Base-by-base conservation (phyloP, 2,888 invertebrate genomes). In the Scaptomyza tumidula region DNA sequence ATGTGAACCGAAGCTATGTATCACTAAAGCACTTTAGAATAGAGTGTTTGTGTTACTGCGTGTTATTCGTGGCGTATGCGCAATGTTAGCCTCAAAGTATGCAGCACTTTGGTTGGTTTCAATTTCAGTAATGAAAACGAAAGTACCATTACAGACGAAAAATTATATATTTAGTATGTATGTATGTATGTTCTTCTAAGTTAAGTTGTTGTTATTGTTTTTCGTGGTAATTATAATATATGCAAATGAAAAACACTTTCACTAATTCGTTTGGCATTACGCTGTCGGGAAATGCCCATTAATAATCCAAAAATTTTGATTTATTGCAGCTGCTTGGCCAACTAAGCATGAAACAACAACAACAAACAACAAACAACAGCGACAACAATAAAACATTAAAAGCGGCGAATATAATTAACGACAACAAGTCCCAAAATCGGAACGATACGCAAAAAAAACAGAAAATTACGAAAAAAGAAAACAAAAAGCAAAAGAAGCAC, bases 61-160 rank as follows among this genome's bases (percentile, higher is more conserved):
- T 60, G 59, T 44, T 54, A 60, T n/a, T 24, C 46, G 58, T 64
- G 68, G 62, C 80, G 88, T 80, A 85, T 89, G 65, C 80, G 88
- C 71, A 89, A 78, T 80, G 33, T 24, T 29, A 52, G 68, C 78
- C 84, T 62, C 41, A 41, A 88, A 89, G 89, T 89, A 89, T 75
- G 89, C 85, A 73, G 31, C 78, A 65, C 48, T 56, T 66, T 81
- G 64, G 72, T 75, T 70, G 54, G 52, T 33, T 70, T 72, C 57
- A 65, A 88, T 69, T 86, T 66, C 11, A 50, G 53, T 88, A 77
- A 86, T 73, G 74, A 86, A 80, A 56, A 75, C 39, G 52, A 69
- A 67, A 68, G 52, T 49, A 29, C 27, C 52, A 35, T 55, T 45
- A 64, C 16, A 13, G 50, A 45, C 3, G 33, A 24, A 24, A 24